Base-by-base conservation (phyloP, 2,888 invertebrate genomes). In the Dermolepida albohirtum region DNA sequence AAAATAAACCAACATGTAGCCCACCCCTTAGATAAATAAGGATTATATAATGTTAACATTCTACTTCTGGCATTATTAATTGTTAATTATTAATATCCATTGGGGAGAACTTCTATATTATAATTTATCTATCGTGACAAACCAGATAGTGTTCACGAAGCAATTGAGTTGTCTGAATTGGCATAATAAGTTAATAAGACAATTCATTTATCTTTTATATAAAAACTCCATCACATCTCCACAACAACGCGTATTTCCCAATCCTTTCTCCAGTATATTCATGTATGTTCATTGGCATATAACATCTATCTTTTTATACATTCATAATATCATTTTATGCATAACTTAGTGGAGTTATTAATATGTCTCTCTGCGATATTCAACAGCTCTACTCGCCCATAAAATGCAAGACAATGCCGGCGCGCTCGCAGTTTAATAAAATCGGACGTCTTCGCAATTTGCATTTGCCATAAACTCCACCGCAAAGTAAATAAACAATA, bases 401-500 rank as follows among this genome's bases (percentile, higher is more conserved):
- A 62, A 62, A 62, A 62, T 47, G 59, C 59, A 47, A 62, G 59
- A 62, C 59, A 62, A 62, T 62, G 59, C 59, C 47, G 47, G 5
- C 43, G 57, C 57, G 57, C 17, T 22, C 50, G 49, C 59, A 40
- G 59, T 59, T 66, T 49, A 66, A 59, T 66, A 66, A 66, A 59
- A 66, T 57, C 40, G 47, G 57, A 52, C 40, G 50, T 50, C 57
- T 57, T 49, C 39, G 47, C 59, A 49, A 66, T 66, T 66, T 66
- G 66, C 66, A 66, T 66, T 50, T 57, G 59, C 57, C 66, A 57
- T 66, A 66, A 66, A 57, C 47, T 47, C 39, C 44, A 29, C 59
- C 59, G 59, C 55, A 57, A 66, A 66, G 66, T 66, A 66, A 66
- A 66, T 66, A 66, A 66, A 66, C 66, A 66, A 66, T 59, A 47